Conservation (phyloP, 2,113 vertebrate species). For the Manacus vitellinus region DNA sequence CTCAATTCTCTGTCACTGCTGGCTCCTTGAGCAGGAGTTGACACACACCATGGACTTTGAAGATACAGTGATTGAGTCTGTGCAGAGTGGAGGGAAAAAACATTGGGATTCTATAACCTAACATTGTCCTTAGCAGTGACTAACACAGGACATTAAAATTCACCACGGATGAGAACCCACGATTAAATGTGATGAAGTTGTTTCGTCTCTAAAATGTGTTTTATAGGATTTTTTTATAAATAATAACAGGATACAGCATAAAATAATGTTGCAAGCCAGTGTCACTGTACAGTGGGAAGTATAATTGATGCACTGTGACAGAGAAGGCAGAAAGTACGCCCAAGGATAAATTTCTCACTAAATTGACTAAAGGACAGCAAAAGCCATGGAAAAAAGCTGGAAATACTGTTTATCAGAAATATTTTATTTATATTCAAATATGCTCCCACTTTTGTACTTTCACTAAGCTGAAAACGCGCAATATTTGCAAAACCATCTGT, state of each 20-base stretch:
- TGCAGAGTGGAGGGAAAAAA: not conserved
- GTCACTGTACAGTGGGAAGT: not conserved
- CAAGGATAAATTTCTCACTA: constrained; percentile 17
- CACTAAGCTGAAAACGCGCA: not conserved
- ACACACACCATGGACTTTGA: constrained; percentile 31
- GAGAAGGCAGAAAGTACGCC: constrained; percentile 3
- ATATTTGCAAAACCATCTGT: constrained; percentile 52
- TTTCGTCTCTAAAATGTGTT: not conserved
- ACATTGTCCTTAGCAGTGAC: not conserved
- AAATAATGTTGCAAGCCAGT: not conserved
- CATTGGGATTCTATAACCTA: not conserved
- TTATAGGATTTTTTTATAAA: not conserved
- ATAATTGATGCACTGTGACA: constrained; percentile 32
- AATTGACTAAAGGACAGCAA: not conserved
- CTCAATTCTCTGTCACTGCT: constrained; percentile 40
- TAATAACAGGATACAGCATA: not conserved
- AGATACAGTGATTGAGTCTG: constrained; percentile 4
- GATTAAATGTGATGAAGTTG: not conserved
- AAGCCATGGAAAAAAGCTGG: not conserved
- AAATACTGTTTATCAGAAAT: not conserved
- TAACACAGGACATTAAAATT: not conserved
- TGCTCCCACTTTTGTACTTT: not conserved
- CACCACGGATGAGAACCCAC: not conserved
- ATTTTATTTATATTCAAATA: constrained; percentile 48
- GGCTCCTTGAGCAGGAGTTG: constrained; percentile 34